Percentiles rank a stretch among this genome's conserved stretches.
These are phyloP conservation scores for Candoia aspera DNA, from an alignment of 2,113 vertebrate species.

Conservation along the genomic window DNA sequence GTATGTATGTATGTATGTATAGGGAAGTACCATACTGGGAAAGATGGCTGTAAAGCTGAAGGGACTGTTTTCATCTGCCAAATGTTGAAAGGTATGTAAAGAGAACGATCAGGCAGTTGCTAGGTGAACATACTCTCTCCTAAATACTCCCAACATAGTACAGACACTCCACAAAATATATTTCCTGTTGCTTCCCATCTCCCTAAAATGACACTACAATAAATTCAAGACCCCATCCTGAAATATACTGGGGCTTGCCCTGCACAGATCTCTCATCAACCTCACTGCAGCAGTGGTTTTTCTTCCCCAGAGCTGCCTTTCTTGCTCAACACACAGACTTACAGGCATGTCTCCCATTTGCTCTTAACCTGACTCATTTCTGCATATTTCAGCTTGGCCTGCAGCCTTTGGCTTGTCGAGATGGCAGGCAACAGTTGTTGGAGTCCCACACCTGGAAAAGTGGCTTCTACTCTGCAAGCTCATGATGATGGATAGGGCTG, in stretches of 20 bases:
- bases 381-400: not conserved
- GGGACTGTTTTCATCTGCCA: not conserved
- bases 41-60: not conserved
- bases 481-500: not conserved
- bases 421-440: not conserved
- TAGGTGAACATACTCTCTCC: not conserved
- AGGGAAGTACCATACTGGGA: not conserved
- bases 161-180: not conserved
- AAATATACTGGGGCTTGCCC: not conserved
- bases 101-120: too few species aligned
- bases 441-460: conserved; percentile 12
- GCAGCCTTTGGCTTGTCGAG: not conserved
- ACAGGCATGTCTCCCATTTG: not conserved
- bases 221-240: not conserved
- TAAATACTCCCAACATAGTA: not conserved
- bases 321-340: not conserved
- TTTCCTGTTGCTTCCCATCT: not conserved
- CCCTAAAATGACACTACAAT: not conserved
- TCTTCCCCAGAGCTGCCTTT: not conserved
- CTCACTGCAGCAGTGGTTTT: not conserved
- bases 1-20: too few species aligned
- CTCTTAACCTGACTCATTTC: not conserved
- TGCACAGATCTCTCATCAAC: not conserved
- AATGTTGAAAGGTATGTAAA: not conserved
- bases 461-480: not conserved